These are phyloP conservation scores for Nephrocerus scutellatus DNA, from an alignment of 2,888 invertebrate species.

Conservation along the genomic window DNA sequence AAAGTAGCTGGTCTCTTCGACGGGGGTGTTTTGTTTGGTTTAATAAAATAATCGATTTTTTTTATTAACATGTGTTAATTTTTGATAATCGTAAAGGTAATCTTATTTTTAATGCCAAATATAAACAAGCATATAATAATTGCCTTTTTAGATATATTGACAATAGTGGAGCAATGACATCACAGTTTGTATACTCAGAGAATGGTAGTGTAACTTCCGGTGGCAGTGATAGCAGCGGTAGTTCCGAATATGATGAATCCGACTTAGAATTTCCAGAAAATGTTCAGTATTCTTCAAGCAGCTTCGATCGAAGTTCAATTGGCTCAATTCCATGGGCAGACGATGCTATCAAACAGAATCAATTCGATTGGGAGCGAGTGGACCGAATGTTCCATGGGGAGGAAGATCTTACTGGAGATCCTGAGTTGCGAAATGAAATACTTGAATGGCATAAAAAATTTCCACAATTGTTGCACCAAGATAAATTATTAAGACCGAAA, in stretches of 20 bases:
- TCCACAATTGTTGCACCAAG: constrained; percentile 29
- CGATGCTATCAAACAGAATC: constrained; percentile 47
- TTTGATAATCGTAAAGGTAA: no score
- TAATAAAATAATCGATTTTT: no score
- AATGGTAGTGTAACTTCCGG: constrained; percentile 21
- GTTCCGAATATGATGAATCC: constrained; percentile 34
- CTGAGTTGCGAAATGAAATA: constrained; percentile 41
- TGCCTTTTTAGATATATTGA: no score
- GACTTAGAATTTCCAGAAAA: constrained; percentile 36
- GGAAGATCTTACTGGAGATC: constrained; percentile 29
- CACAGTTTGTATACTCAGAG: constrained; percentile 18
- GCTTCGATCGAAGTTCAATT: constrained; percentile 43
- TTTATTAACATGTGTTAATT: no score
- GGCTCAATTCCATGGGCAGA: constrained; percentile 48
- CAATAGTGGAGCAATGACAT: constrained; percentile 15
- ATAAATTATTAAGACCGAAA: no score
- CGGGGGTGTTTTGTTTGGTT: no score
- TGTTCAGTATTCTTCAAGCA: constrained; percentile 42
- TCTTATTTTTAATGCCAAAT: no score
- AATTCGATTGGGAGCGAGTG: constrained; percentile 44
- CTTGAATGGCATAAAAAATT: constrained; percentile 45
- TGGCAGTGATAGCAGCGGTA: constrained; percentile 19
- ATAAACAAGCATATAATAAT: no score
- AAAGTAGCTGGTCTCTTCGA: no score
- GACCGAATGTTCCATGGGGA: constrained; percentile 42